Percentiles rank a stretch among this genome's conserved stretches.
Conservation (phyloP, 2,888 invertebrate species). For the Incurvaria masculella region DNA sequence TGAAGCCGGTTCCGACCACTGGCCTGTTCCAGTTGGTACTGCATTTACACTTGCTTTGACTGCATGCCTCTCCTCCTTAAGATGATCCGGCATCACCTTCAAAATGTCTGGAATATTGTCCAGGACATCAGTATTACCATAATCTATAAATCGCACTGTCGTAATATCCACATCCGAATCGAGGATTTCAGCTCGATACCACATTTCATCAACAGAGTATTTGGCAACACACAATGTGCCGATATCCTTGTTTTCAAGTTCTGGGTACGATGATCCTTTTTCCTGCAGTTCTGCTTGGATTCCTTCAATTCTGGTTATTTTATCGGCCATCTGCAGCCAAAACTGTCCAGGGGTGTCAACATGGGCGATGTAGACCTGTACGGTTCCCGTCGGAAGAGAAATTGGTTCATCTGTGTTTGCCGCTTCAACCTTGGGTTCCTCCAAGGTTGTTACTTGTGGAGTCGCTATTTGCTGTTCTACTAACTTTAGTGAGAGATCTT, state of each 20-base stretch:
- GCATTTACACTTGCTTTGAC: conserved; percentile 66
- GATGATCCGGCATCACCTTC: conserved; percentile 59
- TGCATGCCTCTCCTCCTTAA: conserved; percentile 57
- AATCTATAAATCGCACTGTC: conserved; percentile 74
- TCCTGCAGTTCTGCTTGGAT: conserved; percentile 65
- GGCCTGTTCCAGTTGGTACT: conserved; percentile 58
- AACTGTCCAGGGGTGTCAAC: conserved; percentile 74
- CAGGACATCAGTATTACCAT: conserved; percentile 74
- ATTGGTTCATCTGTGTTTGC: conserved; percentile 26
- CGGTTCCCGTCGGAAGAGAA: conserved; percentile 34
- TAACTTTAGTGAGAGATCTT: conserved; percentile 49
- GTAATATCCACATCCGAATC: conserved; percentile 74
- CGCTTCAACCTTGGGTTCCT: background rate
- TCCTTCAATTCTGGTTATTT: conserved; percentile 51
- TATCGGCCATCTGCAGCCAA: conserved; percentile 65
- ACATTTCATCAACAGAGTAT: conserved; percentile 78
- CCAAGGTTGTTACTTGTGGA: conserved; percentile 16
- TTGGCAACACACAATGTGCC: conserved; percentile 71
- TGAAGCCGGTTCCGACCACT: conserved; percentile 64
- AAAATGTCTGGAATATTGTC: conserved; percentile 59
- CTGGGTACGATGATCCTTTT: conserved; percentile 46
- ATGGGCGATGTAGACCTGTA: conserved; percentile 62
- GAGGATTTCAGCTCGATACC: conserved; percentile 90
- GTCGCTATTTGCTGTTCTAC: conserved; percentile 39
- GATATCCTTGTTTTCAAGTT: conserved; percentile 55